phyloP scores from a whole-genome alignment of 2,888 invertebrate species.

The Cephus pulcher region DNA sequence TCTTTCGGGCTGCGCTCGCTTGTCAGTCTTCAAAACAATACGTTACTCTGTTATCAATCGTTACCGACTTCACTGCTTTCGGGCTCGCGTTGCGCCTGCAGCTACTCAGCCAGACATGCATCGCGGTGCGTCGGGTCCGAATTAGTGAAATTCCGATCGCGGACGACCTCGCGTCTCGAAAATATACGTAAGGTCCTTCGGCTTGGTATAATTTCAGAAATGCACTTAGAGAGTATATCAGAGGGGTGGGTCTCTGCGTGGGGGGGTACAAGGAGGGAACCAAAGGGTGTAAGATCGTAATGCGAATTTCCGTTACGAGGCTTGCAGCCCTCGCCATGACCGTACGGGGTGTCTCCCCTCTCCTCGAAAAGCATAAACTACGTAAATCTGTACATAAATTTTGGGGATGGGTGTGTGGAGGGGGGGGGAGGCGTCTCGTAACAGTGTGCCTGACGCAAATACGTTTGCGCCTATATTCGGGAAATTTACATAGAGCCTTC shows the following conservation, averaged over 20 bases:
- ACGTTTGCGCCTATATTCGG: neutral
- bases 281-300: conserved; percentile 23
- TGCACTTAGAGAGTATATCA: neutral
- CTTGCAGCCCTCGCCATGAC: conserved; percentile 48
- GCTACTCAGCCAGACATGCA: neutral
- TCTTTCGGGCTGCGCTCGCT: neutral
- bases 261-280: neutral
- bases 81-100: neutral
- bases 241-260: neutral
- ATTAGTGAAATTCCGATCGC: neutral
- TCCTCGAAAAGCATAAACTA: conserved; percentile 33
- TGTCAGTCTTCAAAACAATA: neutral
- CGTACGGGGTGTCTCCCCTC: neutral
- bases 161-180: neutral
- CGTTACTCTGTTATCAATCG: neutral
- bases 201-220: neutral
- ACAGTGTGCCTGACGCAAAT: neutral
- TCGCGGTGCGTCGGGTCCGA: neutral
- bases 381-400: conserved; percentile 39
- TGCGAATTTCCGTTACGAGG: conserved; percentile 59
- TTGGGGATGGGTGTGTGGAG: neutral
- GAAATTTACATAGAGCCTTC: neutral
- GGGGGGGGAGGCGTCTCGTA: neutral
- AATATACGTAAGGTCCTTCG: neutral
- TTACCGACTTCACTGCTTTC: neutral